Evolutionary conservation across 2,888 invertebrate species (phyloP), one percentile per base, ranked within the genome.

Genomic region (Dryadula phaetusa): DNA sequence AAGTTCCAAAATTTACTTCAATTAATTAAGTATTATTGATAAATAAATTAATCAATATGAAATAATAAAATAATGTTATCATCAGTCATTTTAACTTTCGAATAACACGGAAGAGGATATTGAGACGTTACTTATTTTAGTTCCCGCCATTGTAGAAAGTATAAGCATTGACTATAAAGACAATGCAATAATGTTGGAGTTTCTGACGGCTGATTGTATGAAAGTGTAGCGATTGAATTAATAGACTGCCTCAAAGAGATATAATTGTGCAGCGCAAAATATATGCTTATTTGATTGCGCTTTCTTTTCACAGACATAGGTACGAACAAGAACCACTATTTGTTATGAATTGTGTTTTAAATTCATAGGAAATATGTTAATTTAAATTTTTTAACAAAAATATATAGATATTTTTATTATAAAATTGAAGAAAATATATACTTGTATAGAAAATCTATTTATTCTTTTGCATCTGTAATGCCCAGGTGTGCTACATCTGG

Each of bases 401-500:
- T n/a, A n/a, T n/a, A n/a, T n/a, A n/a, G 34, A 34, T 34, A 34
- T 34, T 34, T 34, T 34, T n/a, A n/a, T n/a, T n/a, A n/a, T n/a
- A n/a, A n/a, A n/a, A n/a, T n/a, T n/a, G n/a, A n/a, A n/a, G n/a
- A 3, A 32, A 8, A 32, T 1, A 7, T 32, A 32, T 1, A 5
- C 32, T 7, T 8, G 32, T 12, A 37, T 3, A 37, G 10, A 37
- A 37, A 3, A 37, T 22, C n/a, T n/a, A 32, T 22, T 32, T 32
- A 32, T 47, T 34, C 37, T 44, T 22, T 56, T 56, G 40, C 40
- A 40, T 18, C 54, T 22, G 34, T 37, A 37, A 12, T 34, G 54
- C 20, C 54, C 20, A 54, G 54, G 14, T 54, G 14, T 54, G 34
- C 22, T n/a, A n/a, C 14, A 40, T 40, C n/a, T 87, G 86, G 89